Conservation (phyloP, 2,113 vertebrate genomes). For the Prinia subflava region DNA sequence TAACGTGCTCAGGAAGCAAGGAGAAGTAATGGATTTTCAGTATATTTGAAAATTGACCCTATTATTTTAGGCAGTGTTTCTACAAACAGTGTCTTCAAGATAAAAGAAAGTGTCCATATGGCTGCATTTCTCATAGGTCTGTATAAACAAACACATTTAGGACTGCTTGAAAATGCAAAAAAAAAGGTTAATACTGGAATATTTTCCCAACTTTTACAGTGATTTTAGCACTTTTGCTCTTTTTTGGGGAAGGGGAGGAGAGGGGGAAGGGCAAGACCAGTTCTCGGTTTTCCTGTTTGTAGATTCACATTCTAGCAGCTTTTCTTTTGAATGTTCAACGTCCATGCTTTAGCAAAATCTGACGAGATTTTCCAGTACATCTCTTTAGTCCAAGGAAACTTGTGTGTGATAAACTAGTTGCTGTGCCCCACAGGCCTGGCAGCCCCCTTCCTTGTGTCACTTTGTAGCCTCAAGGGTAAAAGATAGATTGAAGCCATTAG, state of each 20-base stretch:
- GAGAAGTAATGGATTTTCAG: neutral
- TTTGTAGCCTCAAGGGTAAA: neutral
- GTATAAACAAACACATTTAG: neutral
- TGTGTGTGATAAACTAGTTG: neutral
- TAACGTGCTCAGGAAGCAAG: neutral
- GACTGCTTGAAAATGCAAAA: neutral
- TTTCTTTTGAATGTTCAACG: neutral
- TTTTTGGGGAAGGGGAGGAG: no score
- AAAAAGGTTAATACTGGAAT: neutral
- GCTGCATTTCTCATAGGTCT: neutral
- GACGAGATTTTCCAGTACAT: neutral
- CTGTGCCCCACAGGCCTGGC: rapidly evolving
- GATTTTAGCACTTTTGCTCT: neutral
- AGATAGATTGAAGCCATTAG: neutral
- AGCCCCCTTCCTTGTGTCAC: neutral
- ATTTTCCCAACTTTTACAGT: neutral
- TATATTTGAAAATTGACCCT: neutral
- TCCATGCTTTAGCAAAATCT: neutral
- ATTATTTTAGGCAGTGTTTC: neutral
- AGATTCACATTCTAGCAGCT: neutral
- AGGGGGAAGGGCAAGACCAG: rapidly evolving
- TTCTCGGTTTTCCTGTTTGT: neutral
- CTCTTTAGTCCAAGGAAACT: neutral
- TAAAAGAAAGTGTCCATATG: neutral
- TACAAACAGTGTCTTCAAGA: neutral